These are phyloP conservation scores for Carollia perspicillata DNA, from an alignment of 2,113 vertebrate species.

Conservation along the genomic window DNA sequence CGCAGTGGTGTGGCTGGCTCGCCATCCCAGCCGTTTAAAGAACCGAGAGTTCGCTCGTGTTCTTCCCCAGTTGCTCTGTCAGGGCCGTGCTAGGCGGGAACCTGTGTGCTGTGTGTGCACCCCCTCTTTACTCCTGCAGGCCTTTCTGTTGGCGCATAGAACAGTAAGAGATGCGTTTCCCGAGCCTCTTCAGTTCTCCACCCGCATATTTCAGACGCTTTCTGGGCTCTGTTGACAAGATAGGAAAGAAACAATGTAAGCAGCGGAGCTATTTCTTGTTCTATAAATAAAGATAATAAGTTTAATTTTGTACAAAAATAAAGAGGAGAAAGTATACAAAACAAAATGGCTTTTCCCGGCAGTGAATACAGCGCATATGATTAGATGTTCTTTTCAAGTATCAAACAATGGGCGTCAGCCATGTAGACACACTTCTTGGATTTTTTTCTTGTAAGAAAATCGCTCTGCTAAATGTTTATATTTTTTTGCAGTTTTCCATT, in stretches of 20 bases:
- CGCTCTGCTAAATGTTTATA: constrained; percentile 46
- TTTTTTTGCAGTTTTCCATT: constrained; percentile 47
- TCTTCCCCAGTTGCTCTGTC: constrained; percentile 48
- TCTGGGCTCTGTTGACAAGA: constrained; percentile 23
- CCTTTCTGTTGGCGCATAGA: constrained; percentile 58
- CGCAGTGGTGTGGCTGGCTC: neutral
- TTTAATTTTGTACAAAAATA: constrained; percentile 52
- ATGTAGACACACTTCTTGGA: constrained; percentile 31
- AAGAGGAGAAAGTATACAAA: constrained; percentile 27
- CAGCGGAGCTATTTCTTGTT: constrained; percentile 57
- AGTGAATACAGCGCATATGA: neutral
- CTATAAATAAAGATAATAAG: constrained; percentile 65
- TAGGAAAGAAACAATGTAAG: constrained; percentile 31
- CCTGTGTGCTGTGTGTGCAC: neutral
- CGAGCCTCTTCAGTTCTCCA: constrained; percentile 33
- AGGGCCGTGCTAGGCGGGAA: neutral
- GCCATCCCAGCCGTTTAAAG: neutral
- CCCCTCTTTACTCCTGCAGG: constrained; percentile 8
- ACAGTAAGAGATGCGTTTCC: neutral
- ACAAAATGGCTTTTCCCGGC: constrained; percentile 34
- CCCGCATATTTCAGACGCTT: neutral
- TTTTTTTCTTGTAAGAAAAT: constrained; percentile 57
- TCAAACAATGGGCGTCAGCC: constrained; percentile 1
- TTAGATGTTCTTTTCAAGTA: constrained; percentile 61
- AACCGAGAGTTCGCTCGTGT: constrained; percentile 24